Evolutionary conservation across 2,797 vertebrate species (phyloP), one percentile per base, ranked within the genome.

Genomic region (Esox lucius): DNA sequence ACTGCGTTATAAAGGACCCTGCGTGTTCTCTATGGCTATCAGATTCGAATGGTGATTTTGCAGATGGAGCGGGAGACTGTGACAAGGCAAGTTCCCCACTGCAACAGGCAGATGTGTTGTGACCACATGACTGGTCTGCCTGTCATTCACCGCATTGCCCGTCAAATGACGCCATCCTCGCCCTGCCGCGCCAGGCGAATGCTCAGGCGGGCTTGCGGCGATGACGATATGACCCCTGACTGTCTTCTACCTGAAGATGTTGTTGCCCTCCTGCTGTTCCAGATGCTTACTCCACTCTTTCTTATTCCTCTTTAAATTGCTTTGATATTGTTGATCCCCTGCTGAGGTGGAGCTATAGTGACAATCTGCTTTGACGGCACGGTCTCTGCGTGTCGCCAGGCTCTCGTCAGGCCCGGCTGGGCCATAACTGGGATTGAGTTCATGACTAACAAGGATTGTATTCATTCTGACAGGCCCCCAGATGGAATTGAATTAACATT

Each of bases 401-500:
- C 28, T 12, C 64, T 66, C 42, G 42, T 4, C 68, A 16, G 26
- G 73, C 35, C 42, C 24, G 76, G 76, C 49, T 73, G 67, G 73
- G 62, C 13, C 48, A 33, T 81, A 73, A 78, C 71, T 72, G 69
- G 48, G 17, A 81, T 61, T 51, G 56, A 79, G 73, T 85, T 84
- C 79, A 81, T 73, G 75, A 71, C 76, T 74, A 75, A 72, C 64
- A 68, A 67, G 48, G 75, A 51, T 67, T 66, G 77, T 76, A 11
- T 70, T 68, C 59, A 49, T 22, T 46, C 68, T 77, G 77, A 81
- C 78, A 83, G 74, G 73, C 68, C 22, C 62, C 67, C 42, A 39
- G 75, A 78, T 73, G 39, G 80, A 83, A 80, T 5, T 75, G 64
- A 81, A 84, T 83, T 79, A 70, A 84, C 68, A 81, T 80, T 76